Evolutionary conservation across 2,888 invertebrate species (phyloP), one percentile per base, ranked within the genome.

Genomic region (Aromia moschata): DNA sequence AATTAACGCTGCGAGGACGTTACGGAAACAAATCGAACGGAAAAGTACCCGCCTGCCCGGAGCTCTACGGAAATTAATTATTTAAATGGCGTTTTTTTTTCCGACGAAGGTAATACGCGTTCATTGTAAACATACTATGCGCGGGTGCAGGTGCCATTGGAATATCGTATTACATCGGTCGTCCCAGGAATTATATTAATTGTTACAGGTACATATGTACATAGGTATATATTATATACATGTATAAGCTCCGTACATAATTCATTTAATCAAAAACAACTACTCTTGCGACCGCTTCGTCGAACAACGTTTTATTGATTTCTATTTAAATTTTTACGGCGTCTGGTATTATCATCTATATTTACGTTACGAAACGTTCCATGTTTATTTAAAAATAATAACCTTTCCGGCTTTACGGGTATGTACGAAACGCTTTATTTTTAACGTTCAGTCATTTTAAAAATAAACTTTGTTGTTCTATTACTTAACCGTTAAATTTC

Each of bases 301-400:
- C 33, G 33, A 11, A 33, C 33, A 11, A 11, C n/a, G 33, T 3
- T 33, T 33, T 33, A 33, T 33, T 11, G 33, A 33, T 43, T 41
- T 15, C 20, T 12, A 43, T 43, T 43, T 20, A 11, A 43, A 43
- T 43, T 43, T 25, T 43, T 43, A 43, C 20, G 11, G 11, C 43
- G 20, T 43, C 43, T n/a, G 25, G n/a, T n/a, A 43, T 9, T 11
- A 43, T 18, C 43, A 43, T 43, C n/a, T 43, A n/a, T 41, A 43
- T 43, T 43, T 43, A 43, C 17, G 20, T 43, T 20, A 14, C 18
- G 4, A 12, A 41, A 18, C 14, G 20, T 18, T n/a, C n/a, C n/a
- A 41, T 18, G 18, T 41, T 11, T 41, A 41, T 25, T 12, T 43
- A 43, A 43, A 43, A 18, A 43, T 41, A n/a, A 43, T 33, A 40